phyloP scores from a whole-genome alignment of 2,888 invertebrate species.

The Drosophila barbarae region DNA sequence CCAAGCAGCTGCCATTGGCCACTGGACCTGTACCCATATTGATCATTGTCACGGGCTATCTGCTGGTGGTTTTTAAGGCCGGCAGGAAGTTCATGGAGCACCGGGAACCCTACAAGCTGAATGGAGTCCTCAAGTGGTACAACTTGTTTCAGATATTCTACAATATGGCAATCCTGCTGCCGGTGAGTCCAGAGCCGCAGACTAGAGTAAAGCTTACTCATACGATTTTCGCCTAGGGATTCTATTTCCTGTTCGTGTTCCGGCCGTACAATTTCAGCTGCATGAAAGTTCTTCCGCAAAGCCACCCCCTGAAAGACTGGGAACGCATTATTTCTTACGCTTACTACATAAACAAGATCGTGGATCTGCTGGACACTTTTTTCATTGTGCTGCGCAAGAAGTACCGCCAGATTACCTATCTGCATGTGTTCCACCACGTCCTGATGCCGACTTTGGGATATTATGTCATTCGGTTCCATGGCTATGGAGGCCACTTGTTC shows the following conservation, averaged over 20 bases:
- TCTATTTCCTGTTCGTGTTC: slow-evolving; percentile 17
- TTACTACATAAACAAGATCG: slow-evolving; percentile 54
- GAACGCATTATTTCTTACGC: slow-evolving; percentile 46
- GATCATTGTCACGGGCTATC: background rate
- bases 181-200: background rate
- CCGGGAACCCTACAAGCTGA: slow-evolving; percentile 11
- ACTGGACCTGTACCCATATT: slow-evolving; percentile 7
- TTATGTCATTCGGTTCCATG: slow-evolving; percentile 25
- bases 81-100: slow-evolving; percentile 19
- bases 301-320: slow-evolving; percentile 41
- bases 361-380: slow-evolving; percentile 53
- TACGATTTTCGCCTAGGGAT: slow-evolving; percentile 3
- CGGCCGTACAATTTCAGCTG: slow-evolving; percentile 27
- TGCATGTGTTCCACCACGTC: slow-evolving; percentile 52
- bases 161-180: slow-evolving; percentile 30
- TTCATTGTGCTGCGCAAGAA: slow-evolving; percentile 60
- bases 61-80: slow-evolving; percentile 16
- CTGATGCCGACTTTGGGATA: slow-evolving; percentile 29
- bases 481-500: slow-evolving; percentile 48
- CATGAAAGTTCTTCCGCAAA: slow-evolving; percentile 15
- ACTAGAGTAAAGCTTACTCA: background rate
- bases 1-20: slow-evolving; percentile 34
- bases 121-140: slow-evolving; percentile 11
- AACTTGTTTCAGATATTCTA: slow-evolving; percentile 27
- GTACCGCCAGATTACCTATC: slow-evolving; percentile 43